Evolutionary conservation across 2,888 invertebrate genomes (phyloP), one percentile per base, ranked within the genome.

Genomic region (Empis stercorea): DNA sequence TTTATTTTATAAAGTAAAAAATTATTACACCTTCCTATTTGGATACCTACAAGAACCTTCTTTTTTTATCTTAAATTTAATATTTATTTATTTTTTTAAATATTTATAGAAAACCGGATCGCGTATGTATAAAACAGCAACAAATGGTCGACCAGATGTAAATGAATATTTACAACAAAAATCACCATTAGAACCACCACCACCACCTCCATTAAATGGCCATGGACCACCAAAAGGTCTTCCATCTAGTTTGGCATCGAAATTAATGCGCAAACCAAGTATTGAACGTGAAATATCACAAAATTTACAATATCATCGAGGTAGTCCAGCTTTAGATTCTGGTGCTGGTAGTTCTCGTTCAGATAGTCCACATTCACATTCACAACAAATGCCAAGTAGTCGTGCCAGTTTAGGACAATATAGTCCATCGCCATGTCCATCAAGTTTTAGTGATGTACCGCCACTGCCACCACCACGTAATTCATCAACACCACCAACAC

Each of bases 271-370:
- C 45, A 91, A 91, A 64, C 87, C 89, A 36, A 91, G 89, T 68
- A 77, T 92, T 54, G 92, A 92, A 70, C 77, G 88, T 43, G 89
- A 89, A 65, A 71, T 85, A 49, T 80, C 76, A 54, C 23, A 27
- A 27, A 69, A 81, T 44, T 52, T 61, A 17, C 61, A 65, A 51
- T 67, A 65, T 56, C 80, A 84, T 56, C 78, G 88, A 51, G 85
- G 87, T 44, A 89, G 89, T 64, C 91, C 92, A 10, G 88, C 88
- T 16, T 71, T 89, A 50, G 89, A 89, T 63, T 87, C 87, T 46
- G 89, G 88, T 15, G 88, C 88, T 13, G 88, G 88, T 43, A 87
- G 87, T 62, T 88, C 88, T 40, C 76, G 91, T 46, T 92, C 92
- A 7, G 92, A 92, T 63, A 89, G 88, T 65, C 91, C 89, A 14